These are phyloP conservation scores for Halocaridina rubra DNA, from an alignment of 2,888 invertebrate species.

Conservation along the genomic window DNA sequence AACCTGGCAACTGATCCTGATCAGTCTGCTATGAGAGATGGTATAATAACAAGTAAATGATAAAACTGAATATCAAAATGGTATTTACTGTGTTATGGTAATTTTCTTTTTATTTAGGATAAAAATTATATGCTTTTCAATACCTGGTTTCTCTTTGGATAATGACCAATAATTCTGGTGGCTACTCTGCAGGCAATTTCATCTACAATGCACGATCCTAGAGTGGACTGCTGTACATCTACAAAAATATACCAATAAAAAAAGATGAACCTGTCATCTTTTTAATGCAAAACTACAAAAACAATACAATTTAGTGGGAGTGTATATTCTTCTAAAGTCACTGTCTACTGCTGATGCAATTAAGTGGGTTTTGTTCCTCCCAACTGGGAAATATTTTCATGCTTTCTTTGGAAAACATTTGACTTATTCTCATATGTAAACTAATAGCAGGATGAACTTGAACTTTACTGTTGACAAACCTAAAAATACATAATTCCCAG, in stretches of 20 bases:
- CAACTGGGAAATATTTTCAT: neutral
- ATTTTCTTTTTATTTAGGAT: neutral
- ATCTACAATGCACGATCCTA: slow-evolving; percentile 66
- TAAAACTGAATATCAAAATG: neutral
- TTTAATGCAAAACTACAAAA: no score
- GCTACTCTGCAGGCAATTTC: slow-evolving; percentile 67
- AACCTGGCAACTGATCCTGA: neutral
- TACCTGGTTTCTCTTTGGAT: slow-evolving; percentile 63
- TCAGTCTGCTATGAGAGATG: neutral
- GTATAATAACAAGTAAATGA: neutral
- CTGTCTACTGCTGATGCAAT: neutral
- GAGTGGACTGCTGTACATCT: slow-evolving; percentile 65
- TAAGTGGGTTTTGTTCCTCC: neutral
- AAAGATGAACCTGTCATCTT: no score
- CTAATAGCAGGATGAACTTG: neutral
- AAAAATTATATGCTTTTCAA: neutral
- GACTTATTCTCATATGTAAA: neutral
- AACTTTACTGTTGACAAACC: slow-evolving; percentile 51
- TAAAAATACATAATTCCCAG: slow-evolving; percentile 69
- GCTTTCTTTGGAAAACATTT: neutral
- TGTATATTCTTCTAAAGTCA: no score
- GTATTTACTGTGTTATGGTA: slow-evolving; percentile 47
- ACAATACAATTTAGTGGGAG: no score
- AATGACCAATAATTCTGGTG: slow-evolving; percentile 67
- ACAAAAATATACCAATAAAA: no score